Base-by-base conservation (phyloP, 2,797 vertebrate species). In the Sparidentex hasta region DNA sequence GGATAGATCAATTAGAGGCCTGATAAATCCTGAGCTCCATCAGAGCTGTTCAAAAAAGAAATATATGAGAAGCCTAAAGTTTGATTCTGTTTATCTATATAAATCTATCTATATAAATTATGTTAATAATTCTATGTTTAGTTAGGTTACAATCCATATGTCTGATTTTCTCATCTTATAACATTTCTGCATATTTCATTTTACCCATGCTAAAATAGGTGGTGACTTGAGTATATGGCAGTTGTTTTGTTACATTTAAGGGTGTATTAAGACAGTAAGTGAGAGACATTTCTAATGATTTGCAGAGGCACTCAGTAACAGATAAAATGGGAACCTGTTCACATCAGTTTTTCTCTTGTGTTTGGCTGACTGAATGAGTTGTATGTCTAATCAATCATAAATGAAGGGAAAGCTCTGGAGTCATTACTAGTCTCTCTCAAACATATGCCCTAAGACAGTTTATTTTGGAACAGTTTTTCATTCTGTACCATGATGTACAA, bases 301-400 rank as follows among this genome's bases (percentile, higher is more conserved):
- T 81, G 54, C 66, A 71, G 50, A 84, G 21, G n/a, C 25, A 47
- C 43, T 69, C 25, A 47, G 63, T 43, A 59, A 18, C 41, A 67
- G 48, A 79, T 29, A 41, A 41, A 20, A 3, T 16, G 43, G 14
- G 7, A 16, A 33, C 8, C 38, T 64, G 13, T 3, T 23, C 62
- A 79, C 67, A 64, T 80, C 18, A 55, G 27, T 13, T 79, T 80
- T 89, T 54, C 70, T 47, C 33, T 54, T 5, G 6, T 61, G 74
- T 83, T 84, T 87, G 69, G 61, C 55, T 81, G 56, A 62, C 57
- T 29, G 48, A 84, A 64, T 79, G 51, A 21, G 21, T 71, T 81
- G 82, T 80, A 82, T 76, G 52, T 81, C 62, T 76, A 78, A 89
- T 83, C 18, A 5, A 76, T 86, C 81, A 58, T 67, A 87, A 88